These are phyloP conservation scores for Ammodytes dubius DNA, from an alignment of 2,113 vertebrate genomes.

Conservation along the genomic window DNA sequence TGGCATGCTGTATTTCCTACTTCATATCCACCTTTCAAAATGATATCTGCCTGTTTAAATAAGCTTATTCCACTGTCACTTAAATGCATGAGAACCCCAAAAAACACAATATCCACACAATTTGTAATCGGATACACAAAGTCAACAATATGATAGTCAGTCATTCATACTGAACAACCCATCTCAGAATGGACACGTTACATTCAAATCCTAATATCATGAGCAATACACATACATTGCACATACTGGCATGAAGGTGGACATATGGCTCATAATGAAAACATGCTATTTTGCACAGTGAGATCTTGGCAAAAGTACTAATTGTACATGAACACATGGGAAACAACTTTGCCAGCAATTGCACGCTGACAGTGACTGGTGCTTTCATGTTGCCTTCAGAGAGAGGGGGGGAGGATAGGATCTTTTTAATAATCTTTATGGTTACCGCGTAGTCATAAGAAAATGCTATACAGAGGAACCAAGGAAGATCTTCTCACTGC, in stretches of 20 bases:
- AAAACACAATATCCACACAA: neutral
- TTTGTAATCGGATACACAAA: neutral
- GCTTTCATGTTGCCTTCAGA: slow-evolving; percentile 7
- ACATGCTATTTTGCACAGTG: neutral
- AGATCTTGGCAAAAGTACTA: slow-evolving; percentile 8
- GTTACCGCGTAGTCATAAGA: neutral
- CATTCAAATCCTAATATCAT: too few relatives aligned
- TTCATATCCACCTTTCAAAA: slow-evolving; percentile 27
- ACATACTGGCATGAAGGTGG: neutral
- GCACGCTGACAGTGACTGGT: neutral
- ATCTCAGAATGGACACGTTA: too few relatives aligned
- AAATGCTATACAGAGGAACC: neutral
- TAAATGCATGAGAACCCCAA: neutral
- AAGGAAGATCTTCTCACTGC: neutral
- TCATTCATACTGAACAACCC: too few relatives aligned
- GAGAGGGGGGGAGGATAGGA: neutral
- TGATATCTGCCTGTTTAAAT: slow-evolving; percentile 17
- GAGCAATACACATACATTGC: too few relatives aligned
- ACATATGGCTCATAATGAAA: slow-evolving; percentile 2
- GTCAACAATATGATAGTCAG: too few relatives aligned
- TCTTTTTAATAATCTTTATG: neutral
- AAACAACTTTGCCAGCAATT: neutral
- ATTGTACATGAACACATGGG: neutral
- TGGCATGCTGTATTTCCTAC: neutral
- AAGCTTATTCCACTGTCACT: neutral